Conservation (phyloP, 2,888 invertebrate genomes). For the Acleris sparsana region DNA sequence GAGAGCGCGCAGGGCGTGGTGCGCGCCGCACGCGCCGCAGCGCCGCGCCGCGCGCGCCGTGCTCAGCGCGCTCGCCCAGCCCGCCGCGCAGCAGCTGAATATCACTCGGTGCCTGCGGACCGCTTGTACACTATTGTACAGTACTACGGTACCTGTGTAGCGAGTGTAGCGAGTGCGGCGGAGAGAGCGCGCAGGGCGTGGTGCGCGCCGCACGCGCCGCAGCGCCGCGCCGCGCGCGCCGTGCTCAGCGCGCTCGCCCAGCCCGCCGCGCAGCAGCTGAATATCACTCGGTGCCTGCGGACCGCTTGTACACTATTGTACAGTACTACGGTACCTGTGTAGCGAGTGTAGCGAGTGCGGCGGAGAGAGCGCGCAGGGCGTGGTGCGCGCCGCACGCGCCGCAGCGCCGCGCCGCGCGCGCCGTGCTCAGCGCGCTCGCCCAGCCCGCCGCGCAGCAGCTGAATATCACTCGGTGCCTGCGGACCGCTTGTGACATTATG, state of each 20-base stretch:
- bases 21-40: no score
- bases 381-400: conserved; percentile 50
- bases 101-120: conserved; percentile 65
- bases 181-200: conserved; percentile 50
- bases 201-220: conserved; percentile 51
- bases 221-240: conserved; percentile 50
- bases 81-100: conserved; percentile 57
- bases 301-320: no score
- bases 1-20: no score
- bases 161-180: conserved; percentile 49
- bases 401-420: conserved; percentile 52
- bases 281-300: conserved; percentile 64
- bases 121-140: no score
- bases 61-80: no score
- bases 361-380: conserved; percentile 49
- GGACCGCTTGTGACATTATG: no score
- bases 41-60: no score
- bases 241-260: conserved; percentile 51
- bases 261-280: conserved; percentile 56
- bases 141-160: conserved; percentile 42
- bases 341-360: conserved; percentile 50
- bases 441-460: conserved; percentile 59
- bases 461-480: conserved; percentile 66
- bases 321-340: conserved; percentile 41
- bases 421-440: conserved; percentile 46